Evolutionary conservation across 2,797 vertebrate genomes (phyloP), one percentile per base, ranked within the genome.

Genomic region (Hyperoplus lanceolatus): DNA sequence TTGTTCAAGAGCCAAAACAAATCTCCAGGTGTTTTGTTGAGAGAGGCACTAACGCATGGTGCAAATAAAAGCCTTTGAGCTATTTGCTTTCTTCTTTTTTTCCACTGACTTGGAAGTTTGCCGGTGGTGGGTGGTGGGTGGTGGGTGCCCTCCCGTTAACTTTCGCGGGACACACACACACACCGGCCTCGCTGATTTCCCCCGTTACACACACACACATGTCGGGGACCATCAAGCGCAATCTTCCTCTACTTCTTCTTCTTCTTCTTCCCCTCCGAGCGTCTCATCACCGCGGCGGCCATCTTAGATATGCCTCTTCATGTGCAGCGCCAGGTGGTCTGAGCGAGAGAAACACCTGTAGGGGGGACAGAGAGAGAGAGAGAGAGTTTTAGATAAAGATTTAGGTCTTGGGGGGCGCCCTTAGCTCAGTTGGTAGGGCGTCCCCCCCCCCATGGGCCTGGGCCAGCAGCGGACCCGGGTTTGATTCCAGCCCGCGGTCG

Each of bases 311-410:
- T 99, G 98, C 94, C 98, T 95, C 96, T 99, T 99, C 97, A 99
- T 98, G 96, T 99, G 98, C 94, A 99, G 96, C 73, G 98, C 98
- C 96, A 99, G 95, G 94, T 99, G 97, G 89, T 99, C 98, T 8
- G 98, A 99, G 85, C 98, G 97, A 87, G 98, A 99, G 94, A 99
- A 99, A 95, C 98, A 98, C 95, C 98, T 99, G 93, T 57, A 3
- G 83, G 55, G 38, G 72, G 59, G 81, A 92, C 93, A 94, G 56
- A 41, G 16, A 51, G 0, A 18, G 92, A n/a, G n/a, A 93, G 91
- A 92, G 88, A 29, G 29, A 29, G 29, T 29, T 29, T 29, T 29
- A 29, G 29, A 29, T 29, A 29, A 91, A 93, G 81, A 66, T 43
- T 77, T 13, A 76, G 72, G 10, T 6, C 14, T 1, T 53, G n/a